Evolutionary conservation across 2,888 invertebrate genomes (phyloP).

Genomic region (Tridacna crocea): DNA sequence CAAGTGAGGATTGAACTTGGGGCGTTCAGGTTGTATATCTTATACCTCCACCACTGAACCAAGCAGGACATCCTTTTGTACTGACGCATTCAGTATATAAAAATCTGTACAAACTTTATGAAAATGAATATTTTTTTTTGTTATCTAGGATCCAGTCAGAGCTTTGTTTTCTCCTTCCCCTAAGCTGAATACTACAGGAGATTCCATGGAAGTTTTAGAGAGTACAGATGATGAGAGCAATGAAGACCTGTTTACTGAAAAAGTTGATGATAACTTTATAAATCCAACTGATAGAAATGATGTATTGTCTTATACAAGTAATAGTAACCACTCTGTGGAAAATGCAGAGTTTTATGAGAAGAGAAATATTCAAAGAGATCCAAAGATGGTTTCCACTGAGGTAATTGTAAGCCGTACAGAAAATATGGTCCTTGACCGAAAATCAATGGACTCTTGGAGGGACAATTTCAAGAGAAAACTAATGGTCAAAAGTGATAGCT

Average conservation of each 20-base stretch:
- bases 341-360: background rate
- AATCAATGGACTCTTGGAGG: conserved; percentile 41
- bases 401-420: background rate
- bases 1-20: too few species aligned
- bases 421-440: background rate
- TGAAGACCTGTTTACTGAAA: background rate
- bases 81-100: too few species aligned
- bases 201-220: conserved; percentile 51
- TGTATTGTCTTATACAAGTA: background rate
- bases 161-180: conserved; percentile 68
- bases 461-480: conserved; percentile 40
- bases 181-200: conserved; percentile 46
- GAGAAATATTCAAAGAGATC: background rate
- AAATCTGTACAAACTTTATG: too few species aligned
- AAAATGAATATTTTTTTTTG: background rate
- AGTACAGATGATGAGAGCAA: conserved; percentile 55
- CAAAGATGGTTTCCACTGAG: background rate
- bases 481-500: conserved; percentile 24
- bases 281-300: background rate
- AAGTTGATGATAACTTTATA: background rate
- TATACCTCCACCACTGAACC: too few species aligned
- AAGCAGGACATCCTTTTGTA: too few species aligned
- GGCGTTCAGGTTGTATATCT: too few species aligned
- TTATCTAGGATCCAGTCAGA: conserved; percentile 64
- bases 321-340: background rate